Base-by-base conservation (phyloP, 2,888 invertebrate genomes). In the Cephus nigrinus region DNA sequence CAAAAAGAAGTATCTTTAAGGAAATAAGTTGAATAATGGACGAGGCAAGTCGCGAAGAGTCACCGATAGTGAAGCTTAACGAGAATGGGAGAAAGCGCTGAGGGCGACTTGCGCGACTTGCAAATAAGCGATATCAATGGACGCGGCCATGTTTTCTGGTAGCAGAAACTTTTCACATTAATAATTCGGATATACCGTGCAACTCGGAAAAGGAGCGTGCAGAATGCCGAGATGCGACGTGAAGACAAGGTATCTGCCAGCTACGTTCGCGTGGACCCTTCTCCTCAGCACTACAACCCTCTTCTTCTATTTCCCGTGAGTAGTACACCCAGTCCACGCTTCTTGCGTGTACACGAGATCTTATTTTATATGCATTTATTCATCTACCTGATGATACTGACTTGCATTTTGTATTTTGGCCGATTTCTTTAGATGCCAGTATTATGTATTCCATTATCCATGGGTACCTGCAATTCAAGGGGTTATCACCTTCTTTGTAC, bases 231-330 rank as follows among this genome's bases (percentile, higher is more conserved):
- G 96, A 96, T 98, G 98, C 94, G 97, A 97, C 94, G 95, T 97
- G 92, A 97, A 97, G 93, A 97, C 98, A 93, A 97, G 97, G 94
- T 97, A 97, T 93, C 95, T 98, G 94, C 99, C 99, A 93, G 99
- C 99, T 93, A 97, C 97, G 91, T 97, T 98, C 94, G 99, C 99
- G 92, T 99, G 99, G 99, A 96, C 96, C 87, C 94, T 99, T 91
- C 95, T 99, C 88, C 94, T 99, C 92, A 96, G 96, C 92, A 97
- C 98, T 88, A 98, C 98, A 88, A 96, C 96, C 91, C 94, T 98
- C 90, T 99, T 98, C 95, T 99, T 98, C 94, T 97, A 96, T 93
- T 98, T 96, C 93, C 98, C 98, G 98, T 99, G 94, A 98, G 98
- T 98, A 74, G 75, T 69, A 31, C 30, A 68, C 32, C 68, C 74